Evolutionary conservation across 2,113 vertebrate species (phyloP), one percentile per base, ranked within the genome.

Genomic region (Phodopus roborovskii): DNA sequence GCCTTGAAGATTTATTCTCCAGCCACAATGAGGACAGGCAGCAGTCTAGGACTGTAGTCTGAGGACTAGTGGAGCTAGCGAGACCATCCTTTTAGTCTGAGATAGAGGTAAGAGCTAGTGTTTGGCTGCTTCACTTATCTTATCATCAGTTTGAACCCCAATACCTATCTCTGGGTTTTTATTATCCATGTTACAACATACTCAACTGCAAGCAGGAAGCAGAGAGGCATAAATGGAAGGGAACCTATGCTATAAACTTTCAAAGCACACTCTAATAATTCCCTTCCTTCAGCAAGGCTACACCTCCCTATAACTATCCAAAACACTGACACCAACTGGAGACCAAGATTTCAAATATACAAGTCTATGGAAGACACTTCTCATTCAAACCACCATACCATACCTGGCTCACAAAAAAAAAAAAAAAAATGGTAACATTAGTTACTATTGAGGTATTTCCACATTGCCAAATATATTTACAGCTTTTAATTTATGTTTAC

Each of bases 401-500:
- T 1, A 83, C 15, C 45, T 84, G 64, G 17, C n/a, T 73, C 70
- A 84, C 85, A n/a, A 94, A 71, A 89, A 91, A 33, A 53, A n/a
- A n/a, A n/a, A n/a, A n/a, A n/a, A n/a, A n/a, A n/a, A n/a, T n/a
- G 71, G 71, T 84, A 88, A 91, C 50, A 88, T 28, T 83, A 26
- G 26, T 64, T 85, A 66, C 60, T 95, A 16, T 56, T 39, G 62
- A 78, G 60, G 42, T 84, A 56, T 13, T 88, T 91, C 30, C 56
- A 88, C 33, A 94, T 71, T 24, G 62, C 62, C 56, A 60, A 71
- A 45, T 66, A 33, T 24, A 85, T 88, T 88, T 30, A 84, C 75
- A 87, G 82, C 17, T 48, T 95, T 91, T 53, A 39, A 78, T 60
- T 74, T 93, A 60, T 77, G 30, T 88, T 77, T 11, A 83, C 17